Evolutionary conservation across 2,888 invertebrate genomes (phyloP), one percentile per base, ranked within the genome.

Genomic region (Unio delphinus): DNA sequence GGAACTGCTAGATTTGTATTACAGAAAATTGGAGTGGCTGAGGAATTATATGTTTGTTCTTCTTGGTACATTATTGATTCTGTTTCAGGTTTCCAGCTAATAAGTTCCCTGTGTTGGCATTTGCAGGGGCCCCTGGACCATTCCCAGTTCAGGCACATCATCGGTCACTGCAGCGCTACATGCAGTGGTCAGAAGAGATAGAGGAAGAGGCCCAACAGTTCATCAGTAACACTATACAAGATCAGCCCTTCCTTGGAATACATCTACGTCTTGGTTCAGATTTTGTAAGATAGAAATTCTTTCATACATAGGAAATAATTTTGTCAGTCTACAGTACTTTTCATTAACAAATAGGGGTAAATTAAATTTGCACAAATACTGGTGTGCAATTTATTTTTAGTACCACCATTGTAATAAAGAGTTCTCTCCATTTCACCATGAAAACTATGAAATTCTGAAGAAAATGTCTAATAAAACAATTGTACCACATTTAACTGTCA

Each of bases 261-360:
- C 99, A 99, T 91, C 91, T 99, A 66, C 92, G 99, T 69, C 98
- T 99, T 91, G 98, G 99, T 20, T 93, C 95, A 61, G 99, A 99
- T 91, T 99, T 99, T 99, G 91, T 91, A 72, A 84, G 45, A 45
- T 45, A 45, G 1, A 15, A 45, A 15, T 15, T 45, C 15, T 45
- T 45, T 45, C 11, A 45, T 45, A 15, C 45, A 11, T 0, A 45
- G 8, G 45, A 45, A 11, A 45, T 45, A 45, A 45, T 45, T 11
- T 45, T 45, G 45, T 45, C 45, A 45, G 15, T 45, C 11, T 45
- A 45, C 15, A 45, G 45, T 45, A 45, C 45, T 15, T 45, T 45
- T 45, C 45, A 34, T 34, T 34, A 34, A 45, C 15, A 45, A 45
- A 45, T 11, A 45, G 45, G 11, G 11, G 45, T 45, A 45, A 45